Evolutionary conservation across 92 coral and sea anemone species (phyloP).

Genomic region (Hydrozoanthus gracilis): DNA sequence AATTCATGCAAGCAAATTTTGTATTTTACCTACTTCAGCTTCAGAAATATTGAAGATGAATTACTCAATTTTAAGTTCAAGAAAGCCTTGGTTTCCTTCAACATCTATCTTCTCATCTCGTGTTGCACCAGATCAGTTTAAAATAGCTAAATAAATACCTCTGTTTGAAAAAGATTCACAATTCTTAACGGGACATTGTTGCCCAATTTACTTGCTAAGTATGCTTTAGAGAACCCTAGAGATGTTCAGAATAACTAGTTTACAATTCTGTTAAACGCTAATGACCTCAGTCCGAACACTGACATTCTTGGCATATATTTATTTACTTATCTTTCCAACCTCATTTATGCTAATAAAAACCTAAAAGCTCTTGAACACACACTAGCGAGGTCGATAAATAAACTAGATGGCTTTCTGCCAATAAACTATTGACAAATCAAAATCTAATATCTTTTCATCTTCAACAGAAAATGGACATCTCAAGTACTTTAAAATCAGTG

Average conservation of each 20-base stretch:
- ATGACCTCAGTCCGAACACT: neutral
- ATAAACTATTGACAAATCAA: neutral
- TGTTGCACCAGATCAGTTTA: slow-evolving; percentile 1
- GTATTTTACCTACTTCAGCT: neutral
- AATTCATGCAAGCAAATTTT: neutral
- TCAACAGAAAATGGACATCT: neutral
- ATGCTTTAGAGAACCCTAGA: neutral
- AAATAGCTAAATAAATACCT: neutral
- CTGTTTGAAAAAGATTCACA: slow-evolving; percentile 1
- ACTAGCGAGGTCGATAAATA: too few relatives aligned
- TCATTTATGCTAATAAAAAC: neutral
- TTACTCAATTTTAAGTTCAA: neutral
- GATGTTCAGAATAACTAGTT: neutral
- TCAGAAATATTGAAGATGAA: neutral
- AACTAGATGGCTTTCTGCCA: too few relatives aligned
- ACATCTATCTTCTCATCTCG: neutral
- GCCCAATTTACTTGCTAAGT: neutral
- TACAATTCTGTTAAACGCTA: neutral
- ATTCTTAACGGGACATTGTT: neutral
- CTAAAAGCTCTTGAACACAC: neutral
- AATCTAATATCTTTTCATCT: neutral
- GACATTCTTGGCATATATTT: too few relatives aligned
- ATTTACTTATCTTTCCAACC: neutral
- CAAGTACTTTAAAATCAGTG: neutral
- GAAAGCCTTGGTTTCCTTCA: neutral